These are phyloP conservation scores for Metacarcinus magister DNA, from an alignment of 2,888 invertebrate genomes.

Conservation along the genomic window DNA sequence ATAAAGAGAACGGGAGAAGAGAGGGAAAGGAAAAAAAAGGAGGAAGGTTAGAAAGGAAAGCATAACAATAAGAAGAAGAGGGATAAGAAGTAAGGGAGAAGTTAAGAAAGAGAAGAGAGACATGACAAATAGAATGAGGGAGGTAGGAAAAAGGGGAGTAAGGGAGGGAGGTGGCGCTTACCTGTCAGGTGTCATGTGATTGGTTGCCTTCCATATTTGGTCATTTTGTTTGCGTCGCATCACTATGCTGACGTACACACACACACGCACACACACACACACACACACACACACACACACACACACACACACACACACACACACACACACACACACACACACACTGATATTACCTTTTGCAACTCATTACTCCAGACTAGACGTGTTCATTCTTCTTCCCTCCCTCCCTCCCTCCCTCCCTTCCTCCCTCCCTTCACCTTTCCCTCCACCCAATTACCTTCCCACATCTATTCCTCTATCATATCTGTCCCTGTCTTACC, in stretches of 20 bases:
- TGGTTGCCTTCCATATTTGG: neutral
- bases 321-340: conserved; percentile 5
- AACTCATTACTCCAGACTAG: neutral
- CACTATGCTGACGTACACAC: neutral
- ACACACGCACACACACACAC: neutral
- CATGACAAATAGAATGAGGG: neutral
- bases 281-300: conserved; percentile 10
- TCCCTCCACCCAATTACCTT: neutral
- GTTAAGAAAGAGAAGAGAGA: no score
- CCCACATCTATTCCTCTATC: neutral
- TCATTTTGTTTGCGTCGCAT: neutral
- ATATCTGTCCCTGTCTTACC: neutral
- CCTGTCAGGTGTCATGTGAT: neutral
- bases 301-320: conserved; percentile 26
- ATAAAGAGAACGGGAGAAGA: neutral
- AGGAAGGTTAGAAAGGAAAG: no score
- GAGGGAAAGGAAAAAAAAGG: neutral
- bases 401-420: neutral
- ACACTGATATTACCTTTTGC: conserved; percentile 11
- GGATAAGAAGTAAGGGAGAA: no score
- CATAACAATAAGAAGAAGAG: no score
- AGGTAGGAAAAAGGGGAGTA: neutral
- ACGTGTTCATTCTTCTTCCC: conserved; percentile 14
- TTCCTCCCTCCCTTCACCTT: neutral
- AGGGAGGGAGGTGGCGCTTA: no score